Evolutionary conservation across 1,140 invertebrate species (phyloP).

Genomic region (Trachymyrmex cornetzi): DNA sequence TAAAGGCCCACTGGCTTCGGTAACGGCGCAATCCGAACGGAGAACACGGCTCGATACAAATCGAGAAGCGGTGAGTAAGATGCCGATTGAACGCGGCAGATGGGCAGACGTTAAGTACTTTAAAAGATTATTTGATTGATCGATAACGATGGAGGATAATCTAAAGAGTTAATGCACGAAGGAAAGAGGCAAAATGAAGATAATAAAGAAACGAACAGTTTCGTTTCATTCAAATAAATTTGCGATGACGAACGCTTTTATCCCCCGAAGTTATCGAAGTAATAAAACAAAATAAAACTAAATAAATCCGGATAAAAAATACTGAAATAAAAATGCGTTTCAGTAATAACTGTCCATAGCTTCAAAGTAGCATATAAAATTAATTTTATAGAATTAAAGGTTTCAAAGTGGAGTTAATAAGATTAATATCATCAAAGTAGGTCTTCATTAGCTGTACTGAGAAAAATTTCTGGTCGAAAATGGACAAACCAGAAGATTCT

Average conservation of each 20-base stretch:
- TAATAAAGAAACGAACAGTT: constrained; percentile 15
- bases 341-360: neutral
- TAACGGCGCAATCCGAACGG: constrained; percentile 20
- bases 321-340: constrained; percentile 13
- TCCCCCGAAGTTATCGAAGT: neutral
- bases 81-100: constrained; percentile 47
- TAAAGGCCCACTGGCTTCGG: constrained; percentile 4
- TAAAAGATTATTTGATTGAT: constrained; percentile 47
- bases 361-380: too few relatives aligned
- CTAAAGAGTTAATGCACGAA: constrained; percentile 19
- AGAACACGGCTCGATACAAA: constrained; percentile 63
- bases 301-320: neutral
- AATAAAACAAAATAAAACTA: neutral
- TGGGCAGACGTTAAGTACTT: constrained; percentile 49
- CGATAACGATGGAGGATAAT: constrained; percentile 52
- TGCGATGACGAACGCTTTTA: neutral
- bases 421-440: too few relatives aligned
- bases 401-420: too few relatives aligned
- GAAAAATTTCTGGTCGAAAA: too few relatives aligned
- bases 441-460: too few relatives aligned
- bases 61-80: constrained; percentile 47
- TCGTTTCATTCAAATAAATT: constrained; percentile 20
- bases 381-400: too few relatives aligned
- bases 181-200: constrained; percentile 7
- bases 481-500: too few relatives aligned